These are phyloP conservation scores for Lagria hirta DNA, from an alignment of 2,888 invertebrate genomes.

Conservation along the genomic window DNA sequence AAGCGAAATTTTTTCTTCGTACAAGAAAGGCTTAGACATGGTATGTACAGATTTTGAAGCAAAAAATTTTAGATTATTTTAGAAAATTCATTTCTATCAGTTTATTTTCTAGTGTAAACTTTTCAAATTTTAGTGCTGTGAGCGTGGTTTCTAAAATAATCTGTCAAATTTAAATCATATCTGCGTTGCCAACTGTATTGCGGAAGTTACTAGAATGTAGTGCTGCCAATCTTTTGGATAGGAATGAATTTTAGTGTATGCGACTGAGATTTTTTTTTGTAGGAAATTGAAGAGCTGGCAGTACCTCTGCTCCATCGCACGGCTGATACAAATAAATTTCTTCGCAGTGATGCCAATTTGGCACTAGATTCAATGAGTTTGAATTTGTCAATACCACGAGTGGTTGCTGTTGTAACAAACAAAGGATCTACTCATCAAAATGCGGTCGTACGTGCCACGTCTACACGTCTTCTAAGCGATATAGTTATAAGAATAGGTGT, in stretches of 20 bases:
- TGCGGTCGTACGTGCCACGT: constrained; percentile 80
- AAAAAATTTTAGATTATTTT: not conserved
- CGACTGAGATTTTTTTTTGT: constrained; percentile 31
- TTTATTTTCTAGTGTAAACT: constrained; percentile 11
- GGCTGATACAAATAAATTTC: constrained; percentile 91
- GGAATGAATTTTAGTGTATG: too few species aligned
- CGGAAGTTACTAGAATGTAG: too few species aligned
- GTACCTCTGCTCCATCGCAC: constrained; percentile 81
- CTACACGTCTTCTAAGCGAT: constrained; percentile 74
- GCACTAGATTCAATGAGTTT: constrained; percentile 83
- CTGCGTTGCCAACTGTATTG: too few species aligned
- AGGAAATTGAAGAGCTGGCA: constrained; percentile 86
- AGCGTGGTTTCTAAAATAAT: too few species aligned
- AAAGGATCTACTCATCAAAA: constrained; percentile 83
- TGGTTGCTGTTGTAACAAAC: constrained; percentile 65
- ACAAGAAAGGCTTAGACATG: constrained; percentile 58
- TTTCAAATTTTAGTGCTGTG: not conserved
- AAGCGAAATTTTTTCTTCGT: constrained; percentile 72
- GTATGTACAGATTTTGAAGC: too few species aligned
- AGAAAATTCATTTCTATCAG: too few species aligned
- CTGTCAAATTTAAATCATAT: too few species aligned
- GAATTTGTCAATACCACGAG: constrained; percentile 68
- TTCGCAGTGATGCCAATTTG: constrained; percentile 83
- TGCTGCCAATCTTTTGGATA: too few species aligned
- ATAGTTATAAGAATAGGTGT: constrained; percentile 75